These are phyloP conservation scores for Knipowitschia caucasica DNA, from an alignment of 2,797 vertebrate genomes.

Conservation along the genomic window DNA sequence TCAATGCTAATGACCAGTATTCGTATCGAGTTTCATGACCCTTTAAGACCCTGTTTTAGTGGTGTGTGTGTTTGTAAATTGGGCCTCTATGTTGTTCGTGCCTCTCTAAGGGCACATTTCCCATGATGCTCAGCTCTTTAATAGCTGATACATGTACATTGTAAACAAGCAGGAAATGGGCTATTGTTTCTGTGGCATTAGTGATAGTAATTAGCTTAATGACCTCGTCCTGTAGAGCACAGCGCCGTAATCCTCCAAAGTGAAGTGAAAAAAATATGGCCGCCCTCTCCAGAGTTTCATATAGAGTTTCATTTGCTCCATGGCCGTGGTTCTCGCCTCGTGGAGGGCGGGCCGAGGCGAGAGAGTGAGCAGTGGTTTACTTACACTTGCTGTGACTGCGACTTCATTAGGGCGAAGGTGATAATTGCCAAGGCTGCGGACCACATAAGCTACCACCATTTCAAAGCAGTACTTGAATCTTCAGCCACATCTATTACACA, in stretches of 20 bases:
- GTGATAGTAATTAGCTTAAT: constrained; percentile 12
- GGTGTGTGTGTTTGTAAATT: background rate
- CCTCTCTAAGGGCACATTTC: background rate
- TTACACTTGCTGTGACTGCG: constrained; percentile 38
- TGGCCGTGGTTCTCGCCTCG: constrained; percentile 46
- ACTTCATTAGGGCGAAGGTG: constrained; percentile 51
- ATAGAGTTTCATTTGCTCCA: constrained; percentile 22
- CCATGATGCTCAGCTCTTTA: background rate
- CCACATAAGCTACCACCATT: constrained; percentile 17
- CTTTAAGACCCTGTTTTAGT: no score
- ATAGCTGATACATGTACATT: background rate
- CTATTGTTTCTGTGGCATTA: constrained; percentile 2
- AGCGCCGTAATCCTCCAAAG: background rate
- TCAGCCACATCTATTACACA: no score
- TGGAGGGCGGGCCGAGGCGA: constrained; percentile 34
- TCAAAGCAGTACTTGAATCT: background rate
- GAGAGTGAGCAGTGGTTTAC: constrained; percentile 42
- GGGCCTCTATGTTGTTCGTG: background rate
- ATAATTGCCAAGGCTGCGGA: constrained; percentile 55
- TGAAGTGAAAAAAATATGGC: constrained; percentile 10
- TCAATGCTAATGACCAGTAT: no score
- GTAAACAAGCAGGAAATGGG: background rate
- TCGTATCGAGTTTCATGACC: no score
- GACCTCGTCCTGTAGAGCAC: background rate
- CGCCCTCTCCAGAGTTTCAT: constrained; percentile 7